Conservation (phyloP, 2,888 invertebrate genomes). For the Cryptocheilus praepositus region DNA sequence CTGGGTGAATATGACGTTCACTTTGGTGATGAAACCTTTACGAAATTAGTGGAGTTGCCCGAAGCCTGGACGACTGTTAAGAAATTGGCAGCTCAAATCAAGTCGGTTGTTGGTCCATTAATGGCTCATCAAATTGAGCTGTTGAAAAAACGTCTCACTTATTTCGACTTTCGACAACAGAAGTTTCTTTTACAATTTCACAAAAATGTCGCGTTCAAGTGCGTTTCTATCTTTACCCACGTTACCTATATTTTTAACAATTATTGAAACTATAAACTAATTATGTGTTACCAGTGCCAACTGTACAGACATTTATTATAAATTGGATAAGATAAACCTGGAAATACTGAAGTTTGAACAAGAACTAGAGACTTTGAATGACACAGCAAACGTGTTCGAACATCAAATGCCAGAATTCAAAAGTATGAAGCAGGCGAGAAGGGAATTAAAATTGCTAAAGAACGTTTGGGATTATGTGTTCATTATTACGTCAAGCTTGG, state of each 20-base stretch:
- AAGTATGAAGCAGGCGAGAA: conserved; percentile 83
- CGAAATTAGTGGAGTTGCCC: conserved; percentile 84
- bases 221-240: neutral
- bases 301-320: conserved; percentile 82
- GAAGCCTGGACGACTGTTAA: conserved; percentile 92
- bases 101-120: conserved; percentile 90
- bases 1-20: conserved; percentile 91
- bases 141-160: conserved; percentile 87
- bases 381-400: conserved; percentile 90
- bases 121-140: conserved; percentile 92
- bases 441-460: conserved; percentile 86
- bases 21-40: conserved; percentile 83
- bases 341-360: conserved; percentile 83
- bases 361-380: conserved; percentile 80
- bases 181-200: conserved; percentile 87
- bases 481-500: conserved; percentile 87
- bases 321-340: conserved; percentile 82
- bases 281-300: conserved; percentile 75
- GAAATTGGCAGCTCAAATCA: conserved; percentile 87
- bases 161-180: conserved; percentile 86
- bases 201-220: conserved; percentile 73
- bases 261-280: neutral
- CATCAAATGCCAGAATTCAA: conserved; percentile 90
- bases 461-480: conserved; percentile 93
- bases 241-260: conserved; percentile 20